These are phyloP conservation scores for Leptura quadrifasciata DNA, from an alignment of 2,888 invertebrate species.

Conservation along the genomic window DNA sequence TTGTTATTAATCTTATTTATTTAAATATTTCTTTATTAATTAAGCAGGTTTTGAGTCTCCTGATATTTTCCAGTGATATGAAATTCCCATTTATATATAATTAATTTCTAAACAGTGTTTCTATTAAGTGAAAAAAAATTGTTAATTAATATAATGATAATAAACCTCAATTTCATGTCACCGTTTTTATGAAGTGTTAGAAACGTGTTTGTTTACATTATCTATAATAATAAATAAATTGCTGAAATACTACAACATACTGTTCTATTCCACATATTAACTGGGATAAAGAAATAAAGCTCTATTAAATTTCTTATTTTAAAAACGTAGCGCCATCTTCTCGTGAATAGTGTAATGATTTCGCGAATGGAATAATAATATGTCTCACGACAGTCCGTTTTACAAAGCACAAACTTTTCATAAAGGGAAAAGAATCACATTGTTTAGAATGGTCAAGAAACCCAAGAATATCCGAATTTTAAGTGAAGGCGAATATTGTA, in stretches of 20 bases:
- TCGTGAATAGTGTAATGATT: neutral
- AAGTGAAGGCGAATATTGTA: neutral
- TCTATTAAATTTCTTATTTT: neutral
- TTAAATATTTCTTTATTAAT: too few species aligned
- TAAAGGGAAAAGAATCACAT: neutral
- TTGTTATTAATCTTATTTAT: too few species aligned
- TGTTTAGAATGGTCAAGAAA: too few species aligned
- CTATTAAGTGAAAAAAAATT: too few species aligned
- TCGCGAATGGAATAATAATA: neutral
- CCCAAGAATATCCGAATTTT: neutral
- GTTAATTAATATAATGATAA: neutral
- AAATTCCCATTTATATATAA: too few species aligned
- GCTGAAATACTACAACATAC: neutral
- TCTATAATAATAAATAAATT: slow-evolving; percentile 12
- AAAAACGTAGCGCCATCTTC: neutral
- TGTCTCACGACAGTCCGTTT: neutral
- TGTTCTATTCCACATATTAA: neutral
- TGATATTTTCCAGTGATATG: too few species aligned
- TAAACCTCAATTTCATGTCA: slow-evolving; percentile 5
- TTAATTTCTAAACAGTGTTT: too few species aligned
- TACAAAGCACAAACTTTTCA: slow-evolving; percentile 1
- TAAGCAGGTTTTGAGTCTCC: too few species aligned
- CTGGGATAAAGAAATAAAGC: neutral
- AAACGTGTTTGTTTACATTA: neutral
- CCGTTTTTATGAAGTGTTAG: neutral